These are phyloP conservation scores for Jacana jacana DNA, from an alignment of 2,113 vertebrate genomes.

Conservation along the genomic window DNA sequence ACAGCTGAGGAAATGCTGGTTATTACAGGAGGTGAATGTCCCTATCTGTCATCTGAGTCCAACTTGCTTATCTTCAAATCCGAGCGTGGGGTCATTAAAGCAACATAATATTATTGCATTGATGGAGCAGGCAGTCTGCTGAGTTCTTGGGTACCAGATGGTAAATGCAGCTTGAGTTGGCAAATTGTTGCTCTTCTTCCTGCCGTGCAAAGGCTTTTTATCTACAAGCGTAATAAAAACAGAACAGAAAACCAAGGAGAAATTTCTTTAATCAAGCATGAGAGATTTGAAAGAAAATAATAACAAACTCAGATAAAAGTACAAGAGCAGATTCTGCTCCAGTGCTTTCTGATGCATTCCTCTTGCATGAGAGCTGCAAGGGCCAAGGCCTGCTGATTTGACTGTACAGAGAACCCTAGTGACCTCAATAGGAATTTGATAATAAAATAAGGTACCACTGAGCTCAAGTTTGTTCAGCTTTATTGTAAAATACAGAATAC, in stretches of 20 bases:
- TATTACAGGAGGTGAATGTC: constrained; percentile 19
- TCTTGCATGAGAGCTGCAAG: background rate
- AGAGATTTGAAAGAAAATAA: constrained; percentile 34
- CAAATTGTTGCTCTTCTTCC: constrained; percentile 68
- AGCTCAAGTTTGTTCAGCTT: background rate
- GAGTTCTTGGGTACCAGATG: constrained; percentile 51
- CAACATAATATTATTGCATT: constrained; percentile 9
- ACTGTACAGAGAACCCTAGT: background rate
- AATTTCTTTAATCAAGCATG: constrained; percentile 48
- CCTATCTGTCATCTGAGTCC: constrained; percentile 36
- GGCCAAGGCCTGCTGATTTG: background rate
- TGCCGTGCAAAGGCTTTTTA: constrained; percentile 45
- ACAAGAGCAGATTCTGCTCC: background rate
- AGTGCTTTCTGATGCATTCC: constrained; percentile 10
- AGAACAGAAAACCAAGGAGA: constrained; percentile 27
- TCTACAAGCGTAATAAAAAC: constrained; percentile 42
- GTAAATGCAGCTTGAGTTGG: constrained; percentile 62
- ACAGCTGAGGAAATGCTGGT: constrained; percentile 23
- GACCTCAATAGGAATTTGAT: background rate
- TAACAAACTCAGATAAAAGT: background rate
- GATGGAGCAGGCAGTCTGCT: constrained; percentile 44
- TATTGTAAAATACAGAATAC: background rate
- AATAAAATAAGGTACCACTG: background rate
- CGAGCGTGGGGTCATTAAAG: constrained; percentile 26
- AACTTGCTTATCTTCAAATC: constrained; percentile 27